Base-by-base conservation (phyloP, 1,140 invertebrate genomes). In the Cherax quadricarinatus region DNA sequence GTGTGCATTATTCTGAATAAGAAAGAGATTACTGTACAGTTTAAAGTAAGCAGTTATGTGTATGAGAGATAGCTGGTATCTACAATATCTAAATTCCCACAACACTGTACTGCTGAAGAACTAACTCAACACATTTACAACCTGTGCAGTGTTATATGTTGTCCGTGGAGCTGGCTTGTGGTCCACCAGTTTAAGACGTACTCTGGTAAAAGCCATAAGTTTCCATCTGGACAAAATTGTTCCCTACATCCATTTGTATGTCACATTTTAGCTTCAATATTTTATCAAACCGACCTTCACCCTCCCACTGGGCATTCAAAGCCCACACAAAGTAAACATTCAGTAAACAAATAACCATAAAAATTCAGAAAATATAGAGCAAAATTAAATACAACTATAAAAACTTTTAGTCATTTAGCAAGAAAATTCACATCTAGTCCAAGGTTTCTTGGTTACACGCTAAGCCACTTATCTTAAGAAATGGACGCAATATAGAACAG, bases 401-500 rank as follows among this genome's bases (percentile, higher is more conserved):
- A 85, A 49, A 66, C 4, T 24, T 1, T 81, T 51, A 49, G 14
- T 6, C 30, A 84, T 66, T 49, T 30, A 24, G 5, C 24, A 62
- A 24, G 30, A 30, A 21, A 49, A 85, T 85, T 70, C 24, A 49
- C 83, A 70, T 85, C 60, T 49, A 70, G 70, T 85, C 83, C 60
- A 70, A 66, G 83, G 53, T 85, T 85, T 85, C 83, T 73, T 87
- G n/a, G n/a, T 70, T 73, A 60, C 70, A 24, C 21, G 4, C 21
- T 30, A 51, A 51, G 18, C 14, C 48, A 16, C 79, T 81, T 81
- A 81, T 81, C 66, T 78, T 87, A 87, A 75, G 75, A 75, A 70
- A 87, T 87, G 86, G 86, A 87, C 86, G 86, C 86, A 87, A 87
- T 87, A 87, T 79, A 87, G 30, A 9, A 78, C 66, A 87, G 18